phyloP scores from a whole-genome alignment of 2,113 vertebrate species.

The Cisticola juncidis region DNA sequence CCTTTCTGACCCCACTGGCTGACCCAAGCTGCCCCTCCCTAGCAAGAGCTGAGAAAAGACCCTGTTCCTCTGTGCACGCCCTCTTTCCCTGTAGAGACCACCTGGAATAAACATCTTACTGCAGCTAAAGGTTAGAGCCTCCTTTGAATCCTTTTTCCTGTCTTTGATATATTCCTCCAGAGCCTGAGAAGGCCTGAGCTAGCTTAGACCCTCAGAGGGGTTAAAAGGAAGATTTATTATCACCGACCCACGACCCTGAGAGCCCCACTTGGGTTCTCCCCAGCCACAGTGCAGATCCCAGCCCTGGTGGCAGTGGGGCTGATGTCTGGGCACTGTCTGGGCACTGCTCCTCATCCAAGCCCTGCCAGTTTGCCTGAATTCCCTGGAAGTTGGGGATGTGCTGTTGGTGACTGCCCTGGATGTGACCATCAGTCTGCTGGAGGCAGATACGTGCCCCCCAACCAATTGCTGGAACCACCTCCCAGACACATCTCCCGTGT shows the following conservation, averaged over 20 bases:
- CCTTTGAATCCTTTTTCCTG: too few species aligned
- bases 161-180: too few species aligned
- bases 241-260: rapidly evolving
- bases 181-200: too few species aligned
- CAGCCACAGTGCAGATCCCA: background rate
- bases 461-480: background rate
- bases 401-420: background rate
- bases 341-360: background rate
- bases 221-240: too few species aligned
- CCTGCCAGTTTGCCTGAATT: background rate
- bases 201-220: too few species aligned
- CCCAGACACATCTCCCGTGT: rapidly evolving
- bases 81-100: too few species aligned
- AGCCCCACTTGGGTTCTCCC: background rate
- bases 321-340: background rate
- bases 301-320: background rate
- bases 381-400: rapidly evolving
- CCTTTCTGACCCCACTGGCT: too few species aligned
- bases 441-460: background rate
- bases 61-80: too few species aligned
- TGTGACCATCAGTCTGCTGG: background rate
- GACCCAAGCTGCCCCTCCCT: too few species aligned
- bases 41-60: too few species aligned
- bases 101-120: too few species aligned
- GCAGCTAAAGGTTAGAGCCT: too few species aligned